Evolutionary conservation across 2,113 vertebrate genomes (phyloP).

Genomic region (Erythrocercus mccallii): DNA sequence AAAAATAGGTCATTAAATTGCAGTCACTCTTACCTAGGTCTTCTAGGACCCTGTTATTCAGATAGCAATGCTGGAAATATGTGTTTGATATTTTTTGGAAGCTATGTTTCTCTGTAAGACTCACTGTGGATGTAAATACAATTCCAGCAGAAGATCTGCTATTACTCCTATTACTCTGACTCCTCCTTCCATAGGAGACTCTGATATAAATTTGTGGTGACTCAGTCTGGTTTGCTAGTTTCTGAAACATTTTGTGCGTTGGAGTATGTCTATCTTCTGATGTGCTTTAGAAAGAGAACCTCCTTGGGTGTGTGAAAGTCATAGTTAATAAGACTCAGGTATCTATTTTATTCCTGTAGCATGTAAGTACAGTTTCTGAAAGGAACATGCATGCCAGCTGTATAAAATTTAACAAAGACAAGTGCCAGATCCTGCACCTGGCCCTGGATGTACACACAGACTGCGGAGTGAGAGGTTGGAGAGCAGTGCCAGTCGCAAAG

Average conservation of each 20-base stretch:
- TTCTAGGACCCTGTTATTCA: not conserved
- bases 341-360: not conserved
- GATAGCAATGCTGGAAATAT: not conserved
- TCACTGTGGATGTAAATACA: not conserved
- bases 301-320: not conserved
- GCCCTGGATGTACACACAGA: not conserved
- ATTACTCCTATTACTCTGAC: not conserved
- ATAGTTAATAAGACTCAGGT: not conserved
- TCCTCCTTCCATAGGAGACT: not conserved
- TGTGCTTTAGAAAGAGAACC: not conserved
- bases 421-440: not conserved
- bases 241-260: not conserved
- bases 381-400: rapidly evolving
- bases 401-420: not conserved
- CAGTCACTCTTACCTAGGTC: not conserved
- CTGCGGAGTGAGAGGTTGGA: not conserved
- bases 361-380: not conserved
- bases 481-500: no score
- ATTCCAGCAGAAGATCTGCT: not conserved
- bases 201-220: not conserved
- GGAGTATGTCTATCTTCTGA: not conserved
- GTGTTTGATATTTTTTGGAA: not conserved
- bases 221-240: not conserved
- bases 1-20: not conserved
- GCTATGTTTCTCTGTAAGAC: not conserved